Evolutionary conservation across 2,113 vertebrate species (phyloP), one percentile per base, ranked within the genome.

Genomic region (Clarias magur): DNA sequence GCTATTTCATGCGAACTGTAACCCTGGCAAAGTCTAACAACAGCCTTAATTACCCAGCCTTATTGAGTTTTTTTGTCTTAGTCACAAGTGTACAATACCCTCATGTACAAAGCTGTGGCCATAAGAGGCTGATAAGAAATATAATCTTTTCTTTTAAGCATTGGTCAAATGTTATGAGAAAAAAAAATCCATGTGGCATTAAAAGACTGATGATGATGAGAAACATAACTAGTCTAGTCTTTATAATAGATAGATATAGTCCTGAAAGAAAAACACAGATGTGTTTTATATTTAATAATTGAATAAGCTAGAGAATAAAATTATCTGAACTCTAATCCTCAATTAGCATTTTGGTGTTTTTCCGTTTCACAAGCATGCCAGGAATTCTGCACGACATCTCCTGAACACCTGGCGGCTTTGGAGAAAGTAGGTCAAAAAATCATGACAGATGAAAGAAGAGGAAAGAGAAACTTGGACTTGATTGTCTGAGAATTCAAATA

Each of bases 361-460:
- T 23, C 59, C 25, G 34, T 21, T 27, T 65, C 72, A 76, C 54
- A 86, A 48, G 85, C 59, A 76, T 57, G 42, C 25, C 4, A 63
- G 56, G 34, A 30, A 60, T 75, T 86, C 30, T 8, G 25, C 34
- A n/a, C 59, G 85, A 83, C 62, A 75, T 72, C 73, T 73, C 60
- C 63, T 65, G 81, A 84, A 85, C 38, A 60, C 56, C 11, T 53
- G 53, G 27, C 59, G 53, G 27, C 59, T 84, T n/a, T 63, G 12
- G 25, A 62, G 75, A 72, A 88, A 85, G 60, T 88, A 53, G 89
- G 86, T 80, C 80, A 87, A 80, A 79, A 82, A 85, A 85, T 80
- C 62, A 57, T 85, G 60, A 79, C 60, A 60, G 42, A 84, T 60
- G 60, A 86, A 82, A 48, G 59, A 67, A 67, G 17, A 62, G 10